Conservation (phyloP, 2,113 vertebrate species). For the Pangasianodon gigas region DNA sequence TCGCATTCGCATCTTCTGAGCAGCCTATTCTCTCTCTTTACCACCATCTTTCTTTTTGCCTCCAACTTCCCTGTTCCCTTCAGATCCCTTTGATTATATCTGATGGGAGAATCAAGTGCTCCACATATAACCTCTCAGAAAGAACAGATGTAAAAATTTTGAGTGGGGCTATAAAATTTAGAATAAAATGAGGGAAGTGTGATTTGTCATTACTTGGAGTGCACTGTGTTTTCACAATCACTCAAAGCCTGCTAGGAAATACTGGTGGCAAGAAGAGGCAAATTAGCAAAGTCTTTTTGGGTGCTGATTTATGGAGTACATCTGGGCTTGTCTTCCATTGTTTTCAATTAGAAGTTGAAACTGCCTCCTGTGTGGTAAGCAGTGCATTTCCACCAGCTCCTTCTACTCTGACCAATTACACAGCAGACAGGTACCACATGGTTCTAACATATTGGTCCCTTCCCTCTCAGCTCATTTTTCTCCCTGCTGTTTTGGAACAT, state of each 20-base stretch:
- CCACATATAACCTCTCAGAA: slow-evolving; percentile 42
- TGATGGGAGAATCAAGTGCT: slow-evolving; percentile 27
- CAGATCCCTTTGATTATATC: slow-evolving; percentile 43
- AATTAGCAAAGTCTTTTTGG: slow-evolving; percentile 44
- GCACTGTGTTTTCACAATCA: slow-evolving; percentile 24
- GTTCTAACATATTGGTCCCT: slow-evolving; percentile 42
- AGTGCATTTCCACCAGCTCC: slow-evolving; percentile 30
- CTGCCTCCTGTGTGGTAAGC: slow-evolving; percentile 35
- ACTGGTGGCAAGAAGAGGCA: slow-evolving; percentile 20
- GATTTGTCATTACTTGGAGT: slow-evolving; percentile 38
- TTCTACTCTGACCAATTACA: slow-evolving; percentile 51
- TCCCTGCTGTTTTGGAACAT: slow-evolving; percentile 30
- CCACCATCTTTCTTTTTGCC: not conserved
- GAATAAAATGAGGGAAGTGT: slow-evolving; percentile 5
- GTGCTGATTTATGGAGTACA: slow-evolving; percentile 48
- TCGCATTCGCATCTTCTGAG: not conserved
- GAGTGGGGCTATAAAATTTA: not conserved
- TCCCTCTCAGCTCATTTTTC: slow-evolving; percentile 42
- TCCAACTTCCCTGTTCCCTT: not conserved
- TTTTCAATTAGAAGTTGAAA: slow-evolving; percentile 56
- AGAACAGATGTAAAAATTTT: not conserved
- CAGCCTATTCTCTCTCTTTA: slow-evolving; percentile 3
- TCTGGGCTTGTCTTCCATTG: slow-evolving; percentile 48
- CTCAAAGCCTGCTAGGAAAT: slow-evolving; percentile 11
- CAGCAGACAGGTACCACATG: slow-evolving; percentile 49